A percentile compares a stretch with the other conserved stretches of the same genome.
Evolutionary conservation across 2,113 vertebrate species (phyloP).

Genomic region (Psophia crepitans): DNA sequence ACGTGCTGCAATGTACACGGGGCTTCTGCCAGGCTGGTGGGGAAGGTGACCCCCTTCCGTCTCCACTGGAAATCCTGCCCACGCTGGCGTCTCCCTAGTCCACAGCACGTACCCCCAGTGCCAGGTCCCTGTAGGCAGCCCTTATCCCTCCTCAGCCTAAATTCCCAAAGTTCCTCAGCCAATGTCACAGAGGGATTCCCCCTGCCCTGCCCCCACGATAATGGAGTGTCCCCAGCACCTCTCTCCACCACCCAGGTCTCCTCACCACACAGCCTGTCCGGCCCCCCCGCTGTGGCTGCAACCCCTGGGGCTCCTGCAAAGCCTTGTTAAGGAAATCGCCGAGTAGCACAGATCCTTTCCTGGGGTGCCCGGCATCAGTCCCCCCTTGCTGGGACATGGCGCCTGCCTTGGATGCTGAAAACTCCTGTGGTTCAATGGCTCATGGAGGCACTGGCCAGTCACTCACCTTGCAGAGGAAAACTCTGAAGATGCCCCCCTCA

Average conservation of each 20-base stretch:
- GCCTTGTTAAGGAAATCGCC: not conserved
- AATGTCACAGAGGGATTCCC: not conserved
- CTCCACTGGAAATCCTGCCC: not conserved
- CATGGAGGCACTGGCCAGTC: not conserved
- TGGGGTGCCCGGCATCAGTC: rapidly evolving
- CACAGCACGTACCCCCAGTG: rapidly evolving
- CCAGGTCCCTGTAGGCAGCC: not conserved
- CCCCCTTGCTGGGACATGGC: not conserved
- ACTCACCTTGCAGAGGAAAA: not conserved
- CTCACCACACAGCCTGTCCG: not conserved
- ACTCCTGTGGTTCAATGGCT: rapidly evolving
- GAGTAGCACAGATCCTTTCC: not conserved
- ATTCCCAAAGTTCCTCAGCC: not conserved
- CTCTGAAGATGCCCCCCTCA: not conserved
- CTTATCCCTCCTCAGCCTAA: not conserved
- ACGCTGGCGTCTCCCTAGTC: not conserved
- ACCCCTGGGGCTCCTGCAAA: not conserved
- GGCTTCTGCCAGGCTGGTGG: not conserved
- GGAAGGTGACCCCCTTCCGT: not conserved
- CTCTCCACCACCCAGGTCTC: not conserved
- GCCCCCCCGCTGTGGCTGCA: not conserved
- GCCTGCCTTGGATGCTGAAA: not conserved
- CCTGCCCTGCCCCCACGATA: not conserved
- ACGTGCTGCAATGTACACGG: rapidly evolving
- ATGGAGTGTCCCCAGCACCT: not conserved